Evolutionary conservation across 2,797 vertebrate species (phyloP).

Genomic region (Nyctalus aviator): DNA sequence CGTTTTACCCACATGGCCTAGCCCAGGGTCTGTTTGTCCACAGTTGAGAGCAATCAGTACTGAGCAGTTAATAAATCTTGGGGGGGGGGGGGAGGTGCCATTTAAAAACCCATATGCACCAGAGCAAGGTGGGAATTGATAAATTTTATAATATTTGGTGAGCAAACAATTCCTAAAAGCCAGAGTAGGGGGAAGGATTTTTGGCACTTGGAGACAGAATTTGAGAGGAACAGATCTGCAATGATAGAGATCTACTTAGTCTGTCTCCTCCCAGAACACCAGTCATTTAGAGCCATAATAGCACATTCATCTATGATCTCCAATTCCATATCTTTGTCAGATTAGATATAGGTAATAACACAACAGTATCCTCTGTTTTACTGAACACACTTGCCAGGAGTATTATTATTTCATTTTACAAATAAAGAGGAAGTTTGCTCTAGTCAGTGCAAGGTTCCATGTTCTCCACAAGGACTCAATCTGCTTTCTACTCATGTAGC

Average conservation of each 20-base stretch:
- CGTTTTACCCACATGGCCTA: background rate
- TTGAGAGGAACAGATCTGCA: slow-evolving; percentile 17
- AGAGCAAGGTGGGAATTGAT: background rate
- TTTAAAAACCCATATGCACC: background rate
- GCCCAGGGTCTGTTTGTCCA: background rate
- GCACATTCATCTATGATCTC: background rate
- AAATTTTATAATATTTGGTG: background rate
- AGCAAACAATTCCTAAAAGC: background rate
- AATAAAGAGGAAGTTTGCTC: background rate
- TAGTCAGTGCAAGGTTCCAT: background rate
- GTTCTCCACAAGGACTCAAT: background rate
- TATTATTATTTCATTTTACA: background rate
- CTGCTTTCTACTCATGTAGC: background rate
- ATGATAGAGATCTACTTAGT: background rate
- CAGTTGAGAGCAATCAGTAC: background rate
- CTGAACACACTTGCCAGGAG: background rate
- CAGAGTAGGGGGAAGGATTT: background rate
- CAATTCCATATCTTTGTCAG: background rate
- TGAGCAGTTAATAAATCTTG: background rate
- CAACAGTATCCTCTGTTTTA: background rate
- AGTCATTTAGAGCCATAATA: background rate
- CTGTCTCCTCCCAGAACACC: background rate
- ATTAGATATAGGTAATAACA: background rate
- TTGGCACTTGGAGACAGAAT: background rate
- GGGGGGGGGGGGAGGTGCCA: background rate